Percentiles rank a stretch among this genome's conserved stretches.
Evolutionary conservation across 1,140 invertebrate species (phyloP).

Genomic region (Parasteatoda tepidariorum): DNA sequence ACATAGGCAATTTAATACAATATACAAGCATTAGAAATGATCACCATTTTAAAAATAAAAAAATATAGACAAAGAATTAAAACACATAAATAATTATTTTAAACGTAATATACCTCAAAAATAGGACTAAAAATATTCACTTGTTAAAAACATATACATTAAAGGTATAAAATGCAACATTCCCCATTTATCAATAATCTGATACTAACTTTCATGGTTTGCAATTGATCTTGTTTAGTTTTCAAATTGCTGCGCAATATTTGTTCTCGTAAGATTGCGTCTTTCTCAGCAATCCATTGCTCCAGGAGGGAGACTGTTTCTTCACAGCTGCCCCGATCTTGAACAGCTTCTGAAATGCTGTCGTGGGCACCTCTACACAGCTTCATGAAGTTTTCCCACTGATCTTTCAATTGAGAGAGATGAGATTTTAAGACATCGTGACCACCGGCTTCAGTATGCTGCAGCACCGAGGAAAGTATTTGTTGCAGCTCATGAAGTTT

Average conservation of each 20-base stretch:
- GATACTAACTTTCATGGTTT: slow-evolving; percentile 76
- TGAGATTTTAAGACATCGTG: slow-evolving; percentile 80
- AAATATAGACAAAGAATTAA: too few species aligned
- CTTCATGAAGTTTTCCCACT: slow-evolving; percentile 82
- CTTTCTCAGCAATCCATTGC: slow-evolving; percentile 86
- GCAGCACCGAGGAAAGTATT: slow-evolving; percentile 78
- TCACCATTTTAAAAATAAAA: too few species aligned
- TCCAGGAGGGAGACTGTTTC: slow-evolving; percentile 80
- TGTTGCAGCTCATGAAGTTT: slow-evolving; percentile 78
- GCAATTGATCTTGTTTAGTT: slow-evolving; percentile 83
- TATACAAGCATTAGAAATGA: too few species aligned
- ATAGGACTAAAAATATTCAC: too few species aligned
- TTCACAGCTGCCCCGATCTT: slow-evolving; percentile 83
- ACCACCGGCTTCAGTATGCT: slow-evolving; percentile 82
- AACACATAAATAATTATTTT: too few species aligned
- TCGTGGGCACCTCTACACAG: slow-evolving; percentile 76
- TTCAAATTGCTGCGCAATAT: slow-evolving; percentile 86
- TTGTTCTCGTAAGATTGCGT: slow-evolving; percentile 87
- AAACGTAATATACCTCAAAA: too few species aligned
- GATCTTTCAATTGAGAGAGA: slow-evolving; percentile 77
- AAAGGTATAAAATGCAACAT: too few species aligned
- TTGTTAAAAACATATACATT: too few species aligned
- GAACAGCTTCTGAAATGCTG: slow-evolving; percentile 77
- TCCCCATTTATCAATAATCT: too few species aligned
- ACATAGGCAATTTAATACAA: too few species aligned